phyloP scores from a whole-genome alignment of 2,113 vertebrate genomes.

The Heloderma charlesbogerti region DNA sequence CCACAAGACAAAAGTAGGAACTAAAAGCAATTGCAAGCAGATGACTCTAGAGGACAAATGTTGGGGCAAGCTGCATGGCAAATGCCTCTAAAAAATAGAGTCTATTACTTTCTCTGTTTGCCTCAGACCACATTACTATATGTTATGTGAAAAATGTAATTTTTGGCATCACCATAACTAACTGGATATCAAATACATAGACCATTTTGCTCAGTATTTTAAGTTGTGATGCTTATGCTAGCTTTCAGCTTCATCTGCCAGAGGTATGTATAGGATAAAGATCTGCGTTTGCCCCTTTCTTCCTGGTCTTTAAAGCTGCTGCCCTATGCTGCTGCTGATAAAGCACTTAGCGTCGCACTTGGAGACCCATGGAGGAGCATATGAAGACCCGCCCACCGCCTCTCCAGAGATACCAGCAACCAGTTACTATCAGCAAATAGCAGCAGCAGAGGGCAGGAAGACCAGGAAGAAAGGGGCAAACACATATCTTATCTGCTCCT shows the following conservation, averaged over 20 bases:
- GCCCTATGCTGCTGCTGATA: too few relatives aligned
- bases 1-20: neutral
- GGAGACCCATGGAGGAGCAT: too few relatives aligned
- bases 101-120: neutral
- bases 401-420: too few relatives aligned
- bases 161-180: neutral
- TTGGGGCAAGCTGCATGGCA: neutral
- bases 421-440: too few relatives aligned
- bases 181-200: neutral
- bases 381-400: too few relatives aligned
- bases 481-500: too few relatives aligned
- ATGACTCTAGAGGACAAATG: neutral
- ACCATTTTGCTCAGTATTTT: neutral
- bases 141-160: neutral
- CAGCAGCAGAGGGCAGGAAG: too few relatives aligned
- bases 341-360: too few relatives aligned
- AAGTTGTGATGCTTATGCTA: neutral
- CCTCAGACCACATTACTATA: neutral
- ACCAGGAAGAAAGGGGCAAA: too few relatives aligned
- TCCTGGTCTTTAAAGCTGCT: too few relatives aligned
- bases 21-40: neutral
- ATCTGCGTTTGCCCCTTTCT: too few relatives aligned
- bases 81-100: neutral
- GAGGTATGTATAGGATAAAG: neutral
- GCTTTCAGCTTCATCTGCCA: neutral